Base-by-base conservation (phyloP, 2,797 vertebrate species). In the Epinephelus awoara region DNA sequence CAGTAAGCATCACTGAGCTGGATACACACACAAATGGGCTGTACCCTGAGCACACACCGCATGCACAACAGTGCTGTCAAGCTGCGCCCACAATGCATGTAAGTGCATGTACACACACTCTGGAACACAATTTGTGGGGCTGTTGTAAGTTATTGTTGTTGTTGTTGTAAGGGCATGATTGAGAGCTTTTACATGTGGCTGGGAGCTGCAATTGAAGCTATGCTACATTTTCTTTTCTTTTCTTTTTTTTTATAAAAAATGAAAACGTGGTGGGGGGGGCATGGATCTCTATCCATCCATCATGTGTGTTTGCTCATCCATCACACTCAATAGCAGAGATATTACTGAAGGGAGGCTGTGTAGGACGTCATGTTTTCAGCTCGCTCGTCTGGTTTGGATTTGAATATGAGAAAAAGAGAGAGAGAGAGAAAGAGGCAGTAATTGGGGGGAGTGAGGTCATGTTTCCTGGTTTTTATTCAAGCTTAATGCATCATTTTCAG, bases 1-100 rank as follows among this genome's bases (percentile, higher is more conserved):
- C 70, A 80, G 51, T 40, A 74, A 80, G 63, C 65, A 29, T 68
- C 84, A 76, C 80, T 82, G 75, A 83, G 82, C 63, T 55, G 19
- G 56, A 79, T 18, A 62, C 66, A 67, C 68, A 77, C 69, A 80
- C 70, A 75, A 62, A 78, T 67, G 49, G 67, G 51, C 67, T 67
- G 19, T 19, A 47, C 75, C 73, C 72, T 69, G 69, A 82, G 77
- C 71, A 87, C 80, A 83, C 79, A 81, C 25, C 51, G 67, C 58
- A 66, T 34, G 52, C 50, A 67, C 66, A 50, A 56, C 44, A 17
- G 38, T 38, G 63, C 54, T 66, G 50, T 83, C 64, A 42, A 67
- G 68, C 82, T 85, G 73, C 77, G 68, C 44, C 25, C 61, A 74
- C 71, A 40, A 58, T 55, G 57, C 72, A 68, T 72, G 46, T 38